phyloP scores from a whole-genome alignment of 2,888 invertebrate genomes.

The Yponomeuta sedellus region DNA sequence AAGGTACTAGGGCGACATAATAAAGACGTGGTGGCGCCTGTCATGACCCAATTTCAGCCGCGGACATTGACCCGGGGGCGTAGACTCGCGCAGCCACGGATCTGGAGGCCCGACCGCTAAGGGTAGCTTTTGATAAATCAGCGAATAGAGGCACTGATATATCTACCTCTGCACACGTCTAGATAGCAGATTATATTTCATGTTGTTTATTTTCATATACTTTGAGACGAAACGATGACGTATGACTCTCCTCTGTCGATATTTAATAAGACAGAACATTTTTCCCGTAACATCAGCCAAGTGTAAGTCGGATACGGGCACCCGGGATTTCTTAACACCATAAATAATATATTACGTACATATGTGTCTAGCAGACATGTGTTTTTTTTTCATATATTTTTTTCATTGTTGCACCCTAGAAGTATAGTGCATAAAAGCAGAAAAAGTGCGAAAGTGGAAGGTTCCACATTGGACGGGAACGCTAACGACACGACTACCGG shows the following conservation, averaged over 20 bases:
- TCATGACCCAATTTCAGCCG: slow-evolving; percentile 64
- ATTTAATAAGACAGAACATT: not conserved
- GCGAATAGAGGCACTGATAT: not conserved
- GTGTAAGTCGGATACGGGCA: too few relatives aligned
- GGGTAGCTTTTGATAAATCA: slow-evolving; percentile 5
- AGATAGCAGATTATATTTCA: not conserved
- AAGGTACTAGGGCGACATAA: slow-evolving; percentile 47
- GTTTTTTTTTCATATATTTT: too few relatives aligned
- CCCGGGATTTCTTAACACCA: too few relatives aligned
- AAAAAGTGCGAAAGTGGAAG: too few relatives aligned
- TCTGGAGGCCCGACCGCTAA: not conserved
- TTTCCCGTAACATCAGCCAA: too few relatives aligned
- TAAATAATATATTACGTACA: too few relatives aligned
- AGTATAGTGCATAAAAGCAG: too few relatives aligned
- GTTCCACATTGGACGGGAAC: too few relatives aligned
- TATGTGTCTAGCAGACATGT: too few relatives aligned
- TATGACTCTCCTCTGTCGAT: not conserved
- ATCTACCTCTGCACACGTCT: not conserved
- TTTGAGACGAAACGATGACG: not conserved
- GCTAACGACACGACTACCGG: too few relatives aligned
- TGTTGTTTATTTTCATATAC: not conserved
- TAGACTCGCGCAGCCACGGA: slow-evolving; percentile 36
- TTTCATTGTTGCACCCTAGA: too few relatives aligned
- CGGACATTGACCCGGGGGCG: slow-evolving; percentile 61
- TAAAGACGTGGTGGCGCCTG: slow-evolving; percentile 68